Conservation (phyloP, 2,888 invertebrate species). For the Chorisops tibialis region DNA sequence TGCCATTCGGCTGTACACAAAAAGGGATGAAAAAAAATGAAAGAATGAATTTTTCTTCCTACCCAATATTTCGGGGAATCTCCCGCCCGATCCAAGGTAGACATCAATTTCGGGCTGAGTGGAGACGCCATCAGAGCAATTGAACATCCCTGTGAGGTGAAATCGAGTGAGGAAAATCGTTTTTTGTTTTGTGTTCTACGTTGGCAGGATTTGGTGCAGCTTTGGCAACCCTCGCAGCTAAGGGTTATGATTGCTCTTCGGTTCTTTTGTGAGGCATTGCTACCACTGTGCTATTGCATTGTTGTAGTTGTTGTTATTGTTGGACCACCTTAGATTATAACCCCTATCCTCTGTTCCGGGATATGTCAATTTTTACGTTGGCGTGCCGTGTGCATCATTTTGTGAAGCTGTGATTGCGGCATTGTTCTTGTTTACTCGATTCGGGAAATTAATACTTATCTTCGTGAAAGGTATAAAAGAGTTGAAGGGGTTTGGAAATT, state of each 20-base stretch:
- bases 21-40: no score
- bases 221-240: not conserved
- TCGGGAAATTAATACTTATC: conserved; percentile 11
- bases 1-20: no score
- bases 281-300: not conserved
- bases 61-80: no score
- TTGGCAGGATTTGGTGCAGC: not conserved
- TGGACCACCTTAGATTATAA: not conserved
- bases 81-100: no score
- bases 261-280: not conserved
- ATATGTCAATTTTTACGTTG: no score
- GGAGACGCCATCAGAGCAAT: not conserved
- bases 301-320: not conserved
- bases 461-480: not conserved
- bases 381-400: not conserved
- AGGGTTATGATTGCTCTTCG: conserved; percentile 15
- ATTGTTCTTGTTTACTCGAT: conserved; percentile 8
- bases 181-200: not conserved
- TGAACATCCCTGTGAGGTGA: conserved; percentile 16
- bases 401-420: not conserved
- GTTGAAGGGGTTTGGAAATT: no score
- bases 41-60: no score
- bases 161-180: conserved; percentile 21
- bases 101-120: not conserved
- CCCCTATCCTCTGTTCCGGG: no score